Evolutionary conservation across 2,113 vertebrate species (phyloP).

Genomic region (Scolopax mira): DNA sequence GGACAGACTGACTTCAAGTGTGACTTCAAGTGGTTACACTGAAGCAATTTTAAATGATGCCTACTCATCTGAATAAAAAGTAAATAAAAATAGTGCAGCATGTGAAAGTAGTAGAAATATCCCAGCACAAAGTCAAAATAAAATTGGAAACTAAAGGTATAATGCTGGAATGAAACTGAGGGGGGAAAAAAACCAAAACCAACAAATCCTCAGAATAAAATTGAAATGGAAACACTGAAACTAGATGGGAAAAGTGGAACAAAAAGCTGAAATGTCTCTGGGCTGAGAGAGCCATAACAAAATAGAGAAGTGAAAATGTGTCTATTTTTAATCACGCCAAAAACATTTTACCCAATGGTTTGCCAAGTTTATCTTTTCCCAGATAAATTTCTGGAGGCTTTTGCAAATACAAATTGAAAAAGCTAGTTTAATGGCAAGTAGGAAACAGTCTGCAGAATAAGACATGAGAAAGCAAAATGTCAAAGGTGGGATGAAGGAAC

Average conservation of each 20-base stretch:
- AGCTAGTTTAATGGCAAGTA: not conserved
- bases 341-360: not conserved
- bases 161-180: not conserved
- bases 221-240: not conserved
- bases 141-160: not conserved
- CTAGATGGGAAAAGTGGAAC: not conserved
- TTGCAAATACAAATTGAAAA: not conserved
- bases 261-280: not conserved
- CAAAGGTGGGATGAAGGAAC: not conserved
- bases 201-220: not conserved
- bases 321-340: not conserved
- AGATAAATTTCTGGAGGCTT: not conserved
- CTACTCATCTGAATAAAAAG: not conserved
- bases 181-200: fast-evolving
- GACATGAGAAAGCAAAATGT: not conserved
- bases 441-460: not conserved
- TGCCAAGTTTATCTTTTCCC: not conserved
- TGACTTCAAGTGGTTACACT: not conserved
- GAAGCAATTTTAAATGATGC: not conserved
- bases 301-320: not conserved
- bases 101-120: not conserved
- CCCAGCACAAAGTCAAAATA: not conserved
- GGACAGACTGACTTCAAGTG: not conserved
- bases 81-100: not conserved
- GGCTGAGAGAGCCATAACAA: not conserved